phyloP scores from a whole-genome alignment of 2,888 invertebrate species.

The Heteromurus nitidus region DNA sequence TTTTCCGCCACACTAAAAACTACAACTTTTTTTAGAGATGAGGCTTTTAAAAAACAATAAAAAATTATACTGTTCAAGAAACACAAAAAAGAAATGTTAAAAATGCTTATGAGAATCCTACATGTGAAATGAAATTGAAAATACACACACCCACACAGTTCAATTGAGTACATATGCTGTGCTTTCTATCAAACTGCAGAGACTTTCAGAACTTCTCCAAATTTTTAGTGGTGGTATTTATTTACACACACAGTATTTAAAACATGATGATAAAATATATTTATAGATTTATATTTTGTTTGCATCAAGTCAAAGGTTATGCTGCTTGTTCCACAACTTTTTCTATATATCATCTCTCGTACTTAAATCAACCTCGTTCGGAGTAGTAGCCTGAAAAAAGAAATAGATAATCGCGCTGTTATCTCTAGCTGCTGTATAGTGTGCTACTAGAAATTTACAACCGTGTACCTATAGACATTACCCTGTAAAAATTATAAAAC shows the following conservation, averaged over 20 bases:
- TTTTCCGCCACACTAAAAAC: not conserved
- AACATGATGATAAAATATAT: too few species aligned
- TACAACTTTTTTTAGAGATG: not conserved
- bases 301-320: not conserved
- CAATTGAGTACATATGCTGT: constrained; percentile 37
- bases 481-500: too few species aligned
- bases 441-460: too few species aligned
- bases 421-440: too few species aligned
- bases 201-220: constrained; percentile 27
- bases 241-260: too few species aligned
- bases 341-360: too few species aligned
- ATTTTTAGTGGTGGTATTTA: not conserved
- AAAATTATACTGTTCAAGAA: constrained; percentile 1
- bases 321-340: too few species aligned
- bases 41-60: not conserved
- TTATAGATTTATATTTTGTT: not conserved
- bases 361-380: too few species aligned
- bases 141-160: constrained; percentile 21
- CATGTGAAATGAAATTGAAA: not conserved
- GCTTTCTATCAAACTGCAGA: constrained; percentile 42
- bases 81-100: not conserved
- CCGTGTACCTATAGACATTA: too few species aligned
- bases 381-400: too few species aligned
- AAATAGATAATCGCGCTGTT: too few species aligned
- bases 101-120: not conserved